Base-by-base conservation (phyloP, 2,888 invertebrate species). In the Dendrolimus pini region DNA sequence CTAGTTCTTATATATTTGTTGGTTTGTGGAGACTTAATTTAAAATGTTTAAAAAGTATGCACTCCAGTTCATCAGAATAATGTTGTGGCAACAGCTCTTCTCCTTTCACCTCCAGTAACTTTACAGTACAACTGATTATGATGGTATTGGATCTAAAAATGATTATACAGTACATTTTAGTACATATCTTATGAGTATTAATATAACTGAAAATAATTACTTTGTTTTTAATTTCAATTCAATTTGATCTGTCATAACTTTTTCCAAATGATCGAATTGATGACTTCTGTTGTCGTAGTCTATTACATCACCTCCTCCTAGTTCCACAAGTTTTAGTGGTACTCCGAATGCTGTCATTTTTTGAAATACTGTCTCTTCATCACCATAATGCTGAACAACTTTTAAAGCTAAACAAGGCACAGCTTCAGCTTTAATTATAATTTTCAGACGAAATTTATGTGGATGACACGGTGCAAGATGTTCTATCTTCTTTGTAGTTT, bases 391-490 rank as follows among this genome's bases (percentile, higher is more conserved):
- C n/a, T 70, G 53, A 0, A 88, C 58, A 0, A 80, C 78, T 56
- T 61, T 69, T 0, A 72, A 69, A 0, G 78, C 75, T 0, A 87
- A 60, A 0, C 58, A 56, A 0, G 74, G 9, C 0, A 83, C 77
- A 0, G 78, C 77, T 2, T 70, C 64, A 0, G 73, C 80, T 74
- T 75, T 82, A 42, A 85, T 63, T 12, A 76, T 78, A 0, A 81
- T 72, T 71, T 79, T 81, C 2, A 92, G 61, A 12, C 92, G 75
- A 64, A 92, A 92, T 54, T 77, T 82, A 68, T 92, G 92, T 8
- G 87, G 90, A 41, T 85, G 83, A 59, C 88, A 80, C 1, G 92
- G 90, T 0, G 88, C 80, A 10, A 93, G 70, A 62, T 89, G 78
- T 47, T 84, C 81, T 41, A 92, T 84, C 52, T 70, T 75, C 65